Percentiles rank a stretch among this genome's conserved stretches.
These are phyloP conservation scores for Uria aalge DNA, from an alignment of 2,113 vertebrate species.

Conservation along the genomic window DNA sequence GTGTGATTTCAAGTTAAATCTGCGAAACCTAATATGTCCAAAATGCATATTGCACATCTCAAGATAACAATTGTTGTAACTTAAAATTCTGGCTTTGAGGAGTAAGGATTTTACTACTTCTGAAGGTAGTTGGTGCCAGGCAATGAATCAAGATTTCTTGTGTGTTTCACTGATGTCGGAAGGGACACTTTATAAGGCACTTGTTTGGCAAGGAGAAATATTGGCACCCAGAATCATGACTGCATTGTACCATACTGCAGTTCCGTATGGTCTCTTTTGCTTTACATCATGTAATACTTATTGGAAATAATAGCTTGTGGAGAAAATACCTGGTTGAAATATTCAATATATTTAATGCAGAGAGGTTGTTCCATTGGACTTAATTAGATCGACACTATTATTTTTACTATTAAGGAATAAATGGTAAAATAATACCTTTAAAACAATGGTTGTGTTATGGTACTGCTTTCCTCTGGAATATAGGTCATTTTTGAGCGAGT, in stretches of 20 bases:
- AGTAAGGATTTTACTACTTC: background rate
- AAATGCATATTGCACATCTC: background rate
- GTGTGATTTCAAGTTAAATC: background rate
- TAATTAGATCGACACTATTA: background rate
- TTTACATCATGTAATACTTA: background rate
- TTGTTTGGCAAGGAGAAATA: background rate
- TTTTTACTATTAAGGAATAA: background rate
- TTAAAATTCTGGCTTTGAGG: background rate
- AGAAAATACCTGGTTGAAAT: background rate
- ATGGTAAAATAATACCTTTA: background rate
- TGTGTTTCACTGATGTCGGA: fast-evolving
- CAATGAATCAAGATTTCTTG: background rate
- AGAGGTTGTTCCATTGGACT: background rate
- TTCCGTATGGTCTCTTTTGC: background rate
- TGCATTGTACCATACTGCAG: background rate
- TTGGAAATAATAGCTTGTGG: background rate
- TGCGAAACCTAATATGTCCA: background rate
- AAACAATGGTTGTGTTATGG: background rate
- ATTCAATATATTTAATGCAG: background rate
- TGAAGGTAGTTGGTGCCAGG: fast-evolving
- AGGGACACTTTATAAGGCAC: background rate
- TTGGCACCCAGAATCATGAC: background rate
- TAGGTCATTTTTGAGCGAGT: background rate
- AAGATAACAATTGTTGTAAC: fast-evolving
- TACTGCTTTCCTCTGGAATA: background rate